These are phyloP conservation scores for Allolobophora icterica DNA, from an alignment of 2,888 invertebrate species.

Conservation along the genomic window DNA sequence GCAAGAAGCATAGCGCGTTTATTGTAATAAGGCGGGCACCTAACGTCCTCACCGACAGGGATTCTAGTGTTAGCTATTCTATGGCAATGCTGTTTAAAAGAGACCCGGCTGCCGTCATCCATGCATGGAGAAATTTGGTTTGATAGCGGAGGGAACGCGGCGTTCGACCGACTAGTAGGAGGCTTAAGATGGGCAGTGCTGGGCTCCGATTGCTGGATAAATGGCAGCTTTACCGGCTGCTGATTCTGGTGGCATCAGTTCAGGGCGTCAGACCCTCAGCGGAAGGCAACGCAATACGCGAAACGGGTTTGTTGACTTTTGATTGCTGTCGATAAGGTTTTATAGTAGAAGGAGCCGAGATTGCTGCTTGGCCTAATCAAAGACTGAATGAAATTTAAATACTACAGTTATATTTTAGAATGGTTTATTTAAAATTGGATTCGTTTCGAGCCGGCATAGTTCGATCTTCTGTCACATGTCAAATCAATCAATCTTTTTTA, in stretches of 20 bases:
- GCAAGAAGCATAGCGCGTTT: too few relatives aligned
- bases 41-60: not conserved
- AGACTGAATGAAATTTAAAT: not conserved
- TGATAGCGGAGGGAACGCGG: not conserved
- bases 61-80: conserved; percentile 11
- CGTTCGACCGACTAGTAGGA: not conserved
- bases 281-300: not conserved
- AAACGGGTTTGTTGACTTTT: not conserved
- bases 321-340: not conserved
- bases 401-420: not conserved
- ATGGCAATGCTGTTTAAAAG: not conserved
- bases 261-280: not conserved
- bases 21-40: too few relatives aligned
- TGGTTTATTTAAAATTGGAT: too few relatives aligned
- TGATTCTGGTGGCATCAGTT: conserved; percentile 17
- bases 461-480: too few relatives aligned
- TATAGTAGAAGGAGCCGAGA: not conserved
- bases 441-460: too few relatives aligned
- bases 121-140: not conserved
- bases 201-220: not conserved
- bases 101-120: not conserved
- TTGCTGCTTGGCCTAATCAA: too few relatives aligned
- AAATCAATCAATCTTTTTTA: too few relatives aligned
- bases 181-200: not conserved
- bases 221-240: not conserved